Percentiles rank a stretch among this genome's conserved stretches.
These are phyloP conservation scores for Pteromalus puparum DNA, from an alignment of 1,140 invertebrate species.

Conservation along the genomic window DNA sequence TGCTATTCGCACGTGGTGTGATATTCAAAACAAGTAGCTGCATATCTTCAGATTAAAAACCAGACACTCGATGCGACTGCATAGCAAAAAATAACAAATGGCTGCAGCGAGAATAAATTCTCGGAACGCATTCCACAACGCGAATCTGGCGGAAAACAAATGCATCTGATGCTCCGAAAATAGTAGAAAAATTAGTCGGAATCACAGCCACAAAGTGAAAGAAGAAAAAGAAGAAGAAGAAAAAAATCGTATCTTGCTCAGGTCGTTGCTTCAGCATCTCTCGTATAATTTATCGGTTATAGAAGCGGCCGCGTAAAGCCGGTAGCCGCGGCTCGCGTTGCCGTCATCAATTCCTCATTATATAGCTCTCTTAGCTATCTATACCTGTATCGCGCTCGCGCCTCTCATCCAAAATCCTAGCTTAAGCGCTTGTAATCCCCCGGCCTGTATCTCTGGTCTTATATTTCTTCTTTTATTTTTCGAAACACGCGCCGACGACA, in stretches of 20 bases:
- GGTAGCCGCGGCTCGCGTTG: conserved; percentile 6
- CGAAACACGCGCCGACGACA: no score
- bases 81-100: not conserved
- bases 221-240: not conserved
- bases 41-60: not conserved
- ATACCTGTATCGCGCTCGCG: no score
- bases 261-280: not conserved
- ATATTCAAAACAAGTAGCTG: not conserved
- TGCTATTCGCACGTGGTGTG: not conserved
- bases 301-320: conserved; percentile 24
- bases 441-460: no score
- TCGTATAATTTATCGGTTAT: conserved; percentile 3
- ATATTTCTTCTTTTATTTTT: no score
- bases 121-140: not conserved
- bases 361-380: not conserved
- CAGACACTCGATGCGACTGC: not conserved
- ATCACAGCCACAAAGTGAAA: no score
- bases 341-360: conserved; percentile 4
- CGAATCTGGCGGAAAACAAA: no score
- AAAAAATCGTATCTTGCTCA: not conserved
- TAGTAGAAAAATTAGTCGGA: no score
- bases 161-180: no score
- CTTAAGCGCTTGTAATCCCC: not conserved
- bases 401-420: not conserved
- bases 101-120: not conserved